A percentile compares a stretch with the other conserved stretches of the same genome.
Conservation (phyloP, 1,140 invertebrate genomes). For the Lerema accius region DNA sequence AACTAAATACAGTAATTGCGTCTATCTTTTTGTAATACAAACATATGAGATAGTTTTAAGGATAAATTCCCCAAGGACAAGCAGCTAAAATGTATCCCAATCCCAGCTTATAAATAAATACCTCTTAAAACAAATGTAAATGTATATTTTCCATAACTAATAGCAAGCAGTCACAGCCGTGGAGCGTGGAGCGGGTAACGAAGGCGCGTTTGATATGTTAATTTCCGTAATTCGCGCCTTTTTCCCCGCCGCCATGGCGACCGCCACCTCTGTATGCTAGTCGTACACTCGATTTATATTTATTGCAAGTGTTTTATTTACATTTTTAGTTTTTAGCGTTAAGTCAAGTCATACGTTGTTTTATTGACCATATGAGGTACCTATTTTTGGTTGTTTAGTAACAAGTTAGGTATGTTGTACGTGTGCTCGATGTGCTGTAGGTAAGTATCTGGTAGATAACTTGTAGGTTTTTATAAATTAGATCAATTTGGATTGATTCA, state of each 20-base stretch:
- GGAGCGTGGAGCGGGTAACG: slow-evolving; percentile 48
- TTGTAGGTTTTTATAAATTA: too few species aligned
- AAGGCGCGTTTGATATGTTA: slow-evolving; percentile 69
- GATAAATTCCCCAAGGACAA: too few species aligned
- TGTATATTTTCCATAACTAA: slow-evolving; percentile 18
- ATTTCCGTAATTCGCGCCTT: slow-evolving; percentile 58
- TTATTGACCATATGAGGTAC: neutral
- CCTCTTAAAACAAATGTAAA: neutral
- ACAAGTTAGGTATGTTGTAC: too few species aligned
- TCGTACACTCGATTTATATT: slow-evolving; percentile 11
- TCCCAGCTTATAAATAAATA: neutral
- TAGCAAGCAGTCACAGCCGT: slow-evolving; percentile 35
- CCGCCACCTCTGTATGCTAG: slow-evolving; percentile 20
- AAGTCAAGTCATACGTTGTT: neutral
- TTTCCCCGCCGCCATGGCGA: slow-evolving; percentile 45
- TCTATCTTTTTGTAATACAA: too few species aligned
- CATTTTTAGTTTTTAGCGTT: slow-evolving; percentile 24
- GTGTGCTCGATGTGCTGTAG: too few species aligned
- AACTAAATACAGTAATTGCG: too few species aligned
- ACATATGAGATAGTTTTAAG: too few species aligned
- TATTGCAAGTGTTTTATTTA: slow-evolving; percentile 9
- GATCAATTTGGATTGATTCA: too few species aligned
- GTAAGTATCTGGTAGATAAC: too few species aligned
- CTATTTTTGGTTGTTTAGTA: too few species aligned
- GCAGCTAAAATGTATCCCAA: too few species aligned